These are phyloP conservation scores for Naja naja DNA, from an alignment of 2,113 vertebrate genomes.

Conservation along the genomic window DNA sequence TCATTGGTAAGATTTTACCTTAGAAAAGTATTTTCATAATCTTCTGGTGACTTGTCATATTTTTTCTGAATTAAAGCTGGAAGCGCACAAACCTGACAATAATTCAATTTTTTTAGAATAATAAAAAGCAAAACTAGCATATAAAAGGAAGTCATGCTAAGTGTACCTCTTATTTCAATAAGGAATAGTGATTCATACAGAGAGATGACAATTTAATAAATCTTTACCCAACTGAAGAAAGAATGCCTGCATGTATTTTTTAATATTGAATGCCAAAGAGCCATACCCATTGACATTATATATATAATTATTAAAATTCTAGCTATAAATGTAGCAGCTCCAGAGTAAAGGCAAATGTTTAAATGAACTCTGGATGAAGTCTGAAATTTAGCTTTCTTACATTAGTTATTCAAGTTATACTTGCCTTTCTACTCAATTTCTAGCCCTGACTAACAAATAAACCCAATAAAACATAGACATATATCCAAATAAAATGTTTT, in stretches of 20 bases:
- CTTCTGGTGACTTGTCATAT: neutral
- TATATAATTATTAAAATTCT: neutral
- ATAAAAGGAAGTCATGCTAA: neutral
- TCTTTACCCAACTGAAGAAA: neutral
- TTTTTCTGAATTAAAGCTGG: neutral
- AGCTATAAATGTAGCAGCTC: neutral
- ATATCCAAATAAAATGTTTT: neutral
- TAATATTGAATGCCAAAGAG: neutral
- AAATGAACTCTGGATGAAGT: neutral
- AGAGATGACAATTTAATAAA: neutral
- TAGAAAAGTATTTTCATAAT: neutral
- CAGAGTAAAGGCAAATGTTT: neutral
- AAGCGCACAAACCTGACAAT: neutral
- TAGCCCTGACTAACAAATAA: neutral
- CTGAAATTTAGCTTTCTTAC: neutral
- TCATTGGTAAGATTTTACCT: neutral
- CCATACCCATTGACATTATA: neutral
- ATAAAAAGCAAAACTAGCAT: neutral
- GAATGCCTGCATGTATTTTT: neutral
- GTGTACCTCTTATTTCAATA: neutral
- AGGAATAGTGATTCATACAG: neutral
- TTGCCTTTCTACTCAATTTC: neutral
- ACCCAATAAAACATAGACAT: neutral
- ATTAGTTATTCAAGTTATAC: neutral
- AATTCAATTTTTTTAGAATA: neutral